Evolutionary conservation across 2,113 vertebrate genomes (phyloP), one percentile per base, ranked within the genome.

Genomic region (Dipodomys merriami): DNA sequence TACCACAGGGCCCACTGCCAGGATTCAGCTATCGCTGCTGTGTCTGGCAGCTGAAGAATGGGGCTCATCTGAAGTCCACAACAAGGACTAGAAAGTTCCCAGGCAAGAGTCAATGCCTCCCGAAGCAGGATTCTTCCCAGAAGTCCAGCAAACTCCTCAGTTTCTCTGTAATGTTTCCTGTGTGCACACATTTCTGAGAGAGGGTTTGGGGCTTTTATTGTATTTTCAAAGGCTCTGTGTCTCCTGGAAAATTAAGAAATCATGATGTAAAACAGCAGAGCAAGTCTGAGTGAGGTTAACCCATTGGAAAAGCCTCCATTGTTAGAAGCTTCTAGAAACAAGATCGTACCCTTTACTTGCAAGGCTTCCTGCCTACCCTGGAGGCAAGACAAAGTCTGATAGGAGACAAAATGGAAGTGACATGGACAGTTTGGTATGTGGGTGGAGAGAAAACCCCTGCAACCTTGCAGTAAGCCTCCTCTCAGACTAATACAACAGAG

Each of bases 401-500:
- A 11, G 5, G 39, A 53, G 11, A 53, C 19, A 15, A 46, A 69
- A 0, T 16, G 1, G 29, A n/a, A 83, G n/a, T 46, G 27, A 62
- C n/a, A 30, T 1, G 13, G 39, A 23, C 84, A 79, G 2, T 44
- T n/a, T 65, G 69, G 49, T 12, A 2, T 57, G 53, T 11, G 15
- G 12, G 16, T 16, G 53, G 0, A 7, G 0, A 27, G 20, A 39
- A 74, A 11, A 7, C 65, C 57, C 1, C 13, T 4, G n/a, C 7
- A 86, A 6, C 69, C 64, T 68, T 19, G 33, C 49, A 46, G 35
- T 20, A 8, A 76, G 22, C 10, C 33, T 13, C 33, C 16, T 35
- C 2, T 22, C 35, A 65, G 11, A 62, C 44, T 39, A 18, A 27
- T 8, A 15, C 3, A 73, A 57, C 4, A 60, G 6, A 77, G 12